Base-by-base conservation (phyloP, 2,113 vertebrate species). In the Laticauda laticaudata region DNA sequence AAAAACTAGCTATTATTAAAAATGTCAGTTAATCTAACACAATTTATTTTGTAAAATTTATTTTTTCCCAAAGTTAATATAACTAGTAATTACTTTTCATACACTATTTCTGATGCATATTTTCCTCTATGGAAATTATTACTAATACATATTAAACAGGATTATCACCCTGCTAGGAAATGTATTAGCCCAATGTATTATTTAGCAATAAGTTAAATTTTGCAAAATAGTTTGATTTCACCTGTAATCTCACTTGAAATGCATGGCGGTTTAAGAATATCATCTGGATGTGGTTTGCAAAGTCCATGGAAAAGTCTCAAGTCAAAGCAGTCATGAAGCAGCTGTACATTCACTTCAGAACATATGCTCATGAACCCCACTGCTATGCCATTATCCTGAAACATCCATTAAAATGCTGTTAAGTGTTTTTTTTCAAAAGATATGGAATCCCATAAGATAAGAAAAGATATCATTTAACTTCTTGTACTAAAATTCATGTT, bases 291-390 rank as follows among this genome's bases (percentile, higher is more conserved):
- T 1, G 95, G 96, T 94, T 96, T 96, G 85, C 96, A 97, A 93
- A 99, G 97, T 55, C 98, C 98, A 0, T 98, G 96, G 94, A 98
- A 99, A 54, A 97, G 97, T 0, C 96, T 95, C 15, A 99, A 93
- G 45, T 99, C 97, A 95, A 99, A 99, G 95, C 96, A 97, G 2
- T 97, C 90, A 12, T 97, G 97, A n/a, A 99, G 95, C 85, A 97
- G 90, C 24, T 97, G 90, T 92, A 98, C 0, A 39, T 99, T 97
- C 43, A 98, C 96, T 0, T 97, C 94, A 1, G 97, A 96, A 43
- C 97, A 98, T 26, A 98, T 94, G 0, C 97, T 98, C 97, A 99
- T 98, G 95, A 99, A 99, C 21, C 99, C 99, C 0, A 98, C 98
- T 6, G 97, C 96, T 21, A 34, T 34, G 23, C 96, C 98, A 45